Evolutionary conservation across 1,140 invertebrate species (phyloP), one percentile per base, ranked within the genome.

Genomic region (Lanistes nyassanus): DNA sequence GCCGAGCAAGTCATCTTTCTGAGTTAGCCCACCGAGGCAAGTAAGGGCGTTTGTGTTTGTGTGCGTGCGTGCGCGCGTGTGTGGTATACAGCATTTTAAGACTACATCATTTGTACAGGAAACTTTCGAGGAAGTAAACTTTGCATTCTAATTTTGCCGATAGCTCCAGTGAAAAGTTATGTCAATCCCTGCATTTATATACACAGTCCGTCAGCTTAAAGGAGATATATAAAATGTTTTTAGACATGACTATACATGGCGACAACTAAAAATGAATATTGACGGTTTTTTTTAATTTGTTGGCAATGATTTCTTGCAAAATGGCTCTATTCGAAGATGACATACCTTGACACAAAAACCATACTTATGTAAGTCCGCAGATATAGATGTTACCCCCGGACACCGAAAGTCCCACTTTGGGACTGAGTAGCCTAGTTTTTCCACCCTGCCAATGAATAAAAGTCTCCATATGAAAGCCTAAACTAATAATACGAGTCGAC

Each of bases 281-380:
- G 9, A 9, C 9, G n/a, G n/a, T n/a, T n/a, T n/a, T n/a, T n/a
- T n/a, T n/a, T n/a, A n/a, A n/a, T n/a, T n/a, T n/a, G n/a, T n/a
- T n/a, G n/a, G n/a, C n/a, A n/a, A n/a, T n/a, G n/a, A n/a, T n/a
- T n/a, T n/a, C n/a, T n/a, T 47, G 42, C 1, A 47, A 47, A 13
- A 47, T 60, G 58, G 1, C 9, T 60, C 31, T 34, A 66, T 66
- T 4, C n/a, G n/a, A n/a, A 51, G 7, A 31, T 21, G 11, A 34
- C 69, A 69, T 66, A 87, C 87, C 83, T 88, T 88, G 42, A 83
- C 81, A 47, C 80, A 75, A 65, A 84, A 88, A 29, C 87, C 87
- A 75, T 87, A 88, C 90, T 99, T 99, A 85, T 99, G 98, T 0
- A 98, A 97, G 89, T 99, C 98, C 36, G 95, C 96, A 0, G 97